Percentiles rank a stretch among this genome's conserved stretches.
Conservation (phyloP, 2,888 invertebrate genomes). For the Drosophila greeni region DNA sequence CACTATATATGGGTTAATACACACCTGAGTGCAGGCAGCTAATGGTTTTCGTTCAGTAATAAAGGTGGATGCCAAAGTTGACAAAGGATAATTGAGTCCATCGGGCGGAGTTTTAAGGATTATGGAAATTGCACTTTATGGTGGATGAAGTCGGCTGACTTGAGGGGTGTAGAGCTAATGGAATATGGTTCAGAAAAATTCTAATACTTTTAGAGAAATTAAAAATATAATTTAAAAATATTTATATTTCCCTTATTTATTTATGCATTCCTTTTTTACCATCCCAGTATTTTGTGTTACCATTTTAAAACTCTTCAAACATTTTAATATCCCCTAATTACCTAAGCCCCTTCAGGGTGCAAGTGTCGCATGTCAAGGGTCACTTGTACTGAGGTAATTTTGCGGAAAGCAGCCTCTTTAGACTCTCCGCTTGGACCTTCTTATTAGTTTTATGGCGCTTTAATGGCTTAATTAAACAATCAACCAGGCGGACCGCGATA, state of each 20-base stretch:
- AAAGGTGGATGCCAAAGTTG: constrained; percentile 21
- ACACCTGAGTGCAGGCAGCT: neutral
- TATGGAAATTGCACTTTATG: neutral
- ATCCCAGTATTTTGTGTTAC: too few species aligned
- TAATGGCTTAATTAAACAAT: constrained; percentile 74
- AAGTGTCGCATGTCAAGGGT: constrained; percentile 60
- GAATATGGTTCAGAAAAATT: neutral
- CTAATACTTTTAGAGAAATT: too few species aligned
- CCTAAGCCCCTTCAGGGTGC: neutral
- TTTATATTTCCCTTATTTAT: too few species aligned
- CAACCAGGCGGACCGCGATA: constrained; percentile 55
- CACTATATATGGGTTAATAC: constrained; percentile 37
- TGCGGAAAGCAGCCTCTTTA: constrained; percentile 17
- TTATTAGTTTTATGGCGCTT: constrained; percentile 68
- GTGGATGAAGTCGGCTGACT: neutral
- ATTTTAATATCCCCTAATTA: constrained; percentile 4
- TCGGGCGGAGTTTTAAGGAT: constrained; percentile 15
- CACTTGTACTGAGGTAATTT: constrained; percentile 51
- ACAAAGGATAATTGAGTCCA: constrained; percentile 34
- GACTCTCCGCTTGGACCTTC: constrained; percentile 45
- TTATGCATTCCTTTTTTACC: too few species aligned
- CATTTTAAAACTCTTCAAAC: neutral
- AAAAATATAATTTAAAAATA: too few species aligned
- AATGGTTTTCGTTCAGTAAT: constrained; percentile 20
- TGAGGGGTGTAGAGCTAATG: neutral